Base-by-base conservation (phyloP, 2,888 invertebrate genomes). In the Xylocampa areola region DNA sequence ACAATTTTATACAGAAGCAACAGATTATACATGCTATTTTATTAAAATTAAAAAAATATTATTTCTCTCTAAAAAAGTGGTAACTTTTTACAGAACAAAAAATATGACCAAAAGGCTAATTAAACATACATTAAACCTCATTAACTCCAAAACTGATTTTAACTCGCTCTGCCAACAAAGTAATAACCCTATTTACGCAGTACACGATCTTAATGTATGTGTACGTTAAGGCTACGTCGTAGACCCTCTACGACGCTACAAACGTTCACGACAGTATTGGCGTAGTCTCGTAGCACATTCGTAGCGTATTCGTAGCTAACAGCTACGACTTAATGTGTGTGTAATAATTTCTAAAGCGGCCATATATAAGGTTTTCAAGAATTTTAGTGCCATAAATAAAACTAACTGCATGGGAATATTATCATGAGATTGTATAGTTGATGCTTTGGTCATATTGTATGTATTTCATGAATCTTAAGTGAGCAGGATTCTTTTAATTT, bases 371-470 rank as follows among this genome's bases (percentile, higher is more conserved):
- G 68, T 73, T 77, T 65, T 71, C 61, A 77, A 73, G 68, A 71
- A 70, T 78, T 80, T 79, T 74, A 77, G 63, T 53, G 50, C 57
- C 68, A 74, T 79, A 77, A 81, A 82, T 82, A 77, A 79, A 76
- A 69, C 49, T 76, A 82, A 83, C 75, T 73, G 78, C 55, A 41
- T 60, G 49, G 19, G 49, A 68, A 58, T 74, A 73, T 79, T 82
- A 82, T 81, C 77, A 75, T 80, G 69, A 66, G 66, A 68, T 72
- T 59, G 48, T 61, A 40, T 40, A 53, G 57, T 60, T 59, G 69
- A 79, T 73, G 64, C 45, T 33, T 45, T 40, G 49, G 65, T 70
- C 66, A 66, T 77, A 75, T 76, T 75, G 68, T 62, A 48, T 64
- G 68, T 66, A 59, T 58, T 53, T 33, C 54, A 49, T 61, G 59